Percentiles rank a stretch among this genome's conserved stretches.
Conservation (phyloP, 2,888 invertebrate genomes). For the Cantharis flavilabris region DNA sequence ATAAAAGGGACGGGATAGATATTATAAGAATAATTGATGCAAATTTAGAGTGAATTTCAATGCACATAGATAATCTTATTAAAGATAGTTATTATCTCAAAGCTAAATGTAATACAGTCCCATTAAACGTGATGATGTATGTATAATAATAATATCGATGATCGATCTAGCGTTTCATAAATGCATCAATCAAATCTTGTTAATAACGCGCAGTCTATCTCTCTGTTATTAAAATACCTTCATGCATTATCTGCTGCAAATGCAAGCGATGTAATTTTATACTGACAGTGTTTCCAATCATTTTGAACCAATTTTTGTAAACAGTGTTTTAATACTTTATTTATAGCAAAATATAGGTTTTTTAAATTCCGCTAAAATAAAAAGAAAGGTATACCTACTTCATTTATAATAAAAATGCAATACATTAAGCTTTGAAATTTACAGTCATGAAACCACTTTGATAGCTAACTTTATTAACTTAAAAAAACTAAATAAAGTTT, state of each 20-base stretch:
- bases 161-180: neutral
- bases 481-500: neutral
- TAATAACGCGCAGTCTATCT: neutral
- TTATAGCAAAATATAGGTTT: neutral
- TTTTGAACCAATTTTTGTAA: neutral
- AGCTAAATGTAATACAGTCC: neutral
- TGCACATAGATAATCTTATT: neutral
- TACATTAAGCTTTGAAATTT: neutral
- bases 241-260: neutral
- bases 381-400: neutral
- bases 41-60: neutral
- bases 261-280: neutral
- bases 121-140: neutral
- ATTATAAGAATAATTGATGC: neutral
- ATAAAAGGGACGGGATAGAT: neutral
- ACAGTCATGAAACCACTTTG: neutral
- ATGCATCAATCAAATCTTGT: neutral
- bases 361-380: neutral
- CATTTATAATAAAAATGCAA: neutral
- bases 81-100: neutral
- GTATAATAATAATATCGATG: neutral
- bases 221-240: neutral
- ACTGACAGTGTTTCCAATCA: neutral
- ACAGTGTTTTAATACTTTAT: neutral
- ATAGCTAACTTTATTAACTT: neutral